Evolutionary conservation across 2,888 invertebrate genomes (phyloP), one percentile per base, ranked within the genome.

Genomic region (Mechanitis mazaeus): DNA sequence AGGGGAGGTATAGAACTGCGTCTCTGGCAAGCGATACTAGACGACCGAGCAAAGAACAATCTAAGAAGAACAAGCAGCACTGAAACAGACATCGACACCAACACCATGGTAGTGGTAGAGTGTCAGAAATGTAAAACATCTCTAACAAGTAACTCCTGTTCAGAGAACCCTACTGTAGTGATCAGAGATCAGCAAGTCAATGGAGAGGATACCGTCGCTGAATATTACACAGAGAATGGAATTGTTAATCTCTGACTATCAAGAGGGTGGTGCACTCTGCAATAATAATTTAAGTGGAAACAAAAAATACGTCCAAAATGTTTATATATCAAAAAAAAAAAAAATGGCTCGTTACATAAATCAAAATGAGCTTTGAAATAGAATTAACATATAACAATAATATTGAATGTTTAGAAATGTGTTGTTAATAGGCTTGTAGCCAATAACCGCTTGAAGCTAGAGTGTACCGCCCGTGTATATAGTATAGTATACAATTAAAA

Each of bases 1-100:
- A 95, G 95, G 78, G 94, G 95, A 59, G 97, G 97, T 50, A 92
- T 95, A 33, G 95, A 97, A 78, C 92, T 97, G 55, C 92, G 95
- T 60, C 88, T 98, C 66, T 98, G 97, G 97, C 93, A 94, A 66
- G 94, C 95, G 0, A 93, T 98, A 60, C 81, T 92, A 63, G 92
- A 93, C 54, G 92, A 93, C 75, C 90, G 94, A 0, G 66, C 83
- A 0, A 81, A 80, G 61, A 66, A 75, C 9, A 75, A 74, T 38
- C 70, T 85, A 0, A 82, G 87, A 0, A 80, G 89, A 28, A 75
- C 84, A 0, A 87, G 89, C 74, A 88, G 88, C 68, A 84, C 86
- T 0, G 90, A 89, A 50, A 86, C 88, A 0, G 90, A 90, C 69
- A 84, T 84, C 61, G 90, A 90, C 74, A 84, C 82, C 4, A 85